Conservation (phyloP, 2,113 vertebrate species). For the Anguilla japonica region DNA sequence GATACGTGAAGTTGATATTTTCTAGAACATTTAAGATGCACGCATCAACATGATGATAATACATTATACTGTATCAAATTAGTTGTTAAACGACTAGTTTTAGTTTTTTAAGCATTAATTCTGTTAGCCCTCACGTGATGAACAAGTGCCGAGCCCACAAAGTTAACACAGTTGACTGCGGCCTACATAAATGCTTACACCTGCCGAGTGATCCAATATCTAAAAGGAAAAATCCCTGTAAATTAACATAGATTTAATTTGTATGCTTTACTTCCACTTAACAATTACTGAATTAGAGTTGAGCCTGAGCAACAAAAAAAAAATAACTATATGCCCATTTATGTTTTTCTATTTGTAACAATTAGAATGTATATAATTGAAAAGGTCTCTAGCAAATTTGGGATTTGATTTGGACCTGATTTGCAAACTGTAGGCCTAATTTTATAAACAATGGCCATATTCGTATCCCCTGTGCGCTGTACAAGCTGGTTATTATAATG, state of each 20-base stretch:
- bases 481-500: background rate
- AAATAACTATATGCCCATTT: no score
- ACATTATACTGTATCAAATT: background rate
- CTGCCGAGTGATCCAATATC: background rate
- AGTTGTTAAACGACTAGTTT: background rate
- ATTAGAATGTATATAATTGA: no score
- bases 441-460: background rate
- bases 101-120: no score
- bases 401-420: background rate
- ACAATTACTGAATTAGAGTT: no score
- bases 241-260: background rate
- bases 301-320: no score
- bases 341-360: no score
- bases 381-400: no score
- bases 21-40: background rate
- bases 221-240: background rate
- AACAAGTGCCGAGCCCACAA: no score
- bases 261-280: no score
- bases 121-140: no score
- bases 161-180: no score
- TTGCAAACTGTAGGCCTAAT: no score
- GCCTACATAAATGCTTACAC: background rate
- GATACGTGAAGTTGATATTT: background rate
- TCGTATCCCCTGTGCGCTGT: background rate
- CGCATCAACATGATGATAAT: background rate